These are phyloP conservation scores for Poeciliopsis turneri DNA, from an alignment of 2,797 vertebrate genomes.

Conservation along the genomic window DNA sequence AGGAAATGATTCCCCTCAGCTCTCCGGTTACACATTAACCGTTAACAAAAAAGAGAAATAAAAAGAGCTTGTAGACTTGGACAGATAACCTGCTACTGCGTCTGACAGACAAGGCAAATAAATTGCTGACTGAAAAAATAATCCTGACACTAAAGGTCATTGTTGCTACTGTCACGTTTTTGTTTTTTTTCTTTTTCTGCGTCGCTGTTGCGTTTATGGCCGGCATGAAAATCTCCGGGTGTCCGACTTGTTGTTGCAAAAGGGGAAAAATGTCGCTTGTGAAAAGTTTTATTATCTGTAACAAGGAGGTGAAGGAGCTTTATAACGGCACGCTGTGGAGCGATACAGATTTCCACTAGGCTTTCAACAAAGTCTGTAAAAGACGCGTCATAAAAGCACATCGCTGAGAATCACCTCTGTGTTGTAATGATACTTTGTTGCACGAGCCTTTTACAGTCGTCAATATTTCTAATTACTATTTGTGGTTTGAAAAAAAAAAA, in stretches of 20 bases:
- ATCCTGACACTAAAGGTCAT: conserved; percentile 74
- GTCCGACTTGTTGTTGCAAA: background rate
- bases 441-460: background rate
- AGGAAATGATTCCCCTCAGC: conserved; percentile 79
- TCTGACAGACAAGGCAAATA: conserved; percentile 71
- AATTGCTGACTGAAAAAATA: conserved; percentile 76
- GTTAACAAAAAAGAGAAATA: conserved; percentile 72
- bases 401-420: background rate
- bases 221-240: conserved; percentile 51
- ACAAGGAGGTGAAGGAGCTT: background rate
- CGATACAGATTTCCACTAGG: background rate
- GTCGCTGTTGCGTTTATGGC: conserved; percentile 63
- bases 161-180: conserved; percentile 69
- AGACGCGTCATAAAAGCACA: background rate
- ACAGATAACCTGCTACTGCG: conserved; percentile 80
- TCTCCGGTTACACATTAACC: conserved; percentile 82
- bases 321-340: background rate
- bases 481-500: background rate
- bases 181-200: conserved; percentile 24
- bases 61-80: conserved; percentile 72
- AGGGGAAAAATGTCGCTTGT: conserved; percentile 11
- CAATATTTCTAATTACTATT: background rate
- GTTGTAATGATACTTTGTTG: background rate
- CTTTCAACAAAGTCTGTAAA: background rate
- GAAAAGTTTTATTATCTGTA: conserved; percentile 8